A percentile compares a stretch with the other conserved stretches of the same genome.
Conservation (phyloP, 1,140 invertebrate genomes). For the Pseudomyrmex dendroicus region DNA sequence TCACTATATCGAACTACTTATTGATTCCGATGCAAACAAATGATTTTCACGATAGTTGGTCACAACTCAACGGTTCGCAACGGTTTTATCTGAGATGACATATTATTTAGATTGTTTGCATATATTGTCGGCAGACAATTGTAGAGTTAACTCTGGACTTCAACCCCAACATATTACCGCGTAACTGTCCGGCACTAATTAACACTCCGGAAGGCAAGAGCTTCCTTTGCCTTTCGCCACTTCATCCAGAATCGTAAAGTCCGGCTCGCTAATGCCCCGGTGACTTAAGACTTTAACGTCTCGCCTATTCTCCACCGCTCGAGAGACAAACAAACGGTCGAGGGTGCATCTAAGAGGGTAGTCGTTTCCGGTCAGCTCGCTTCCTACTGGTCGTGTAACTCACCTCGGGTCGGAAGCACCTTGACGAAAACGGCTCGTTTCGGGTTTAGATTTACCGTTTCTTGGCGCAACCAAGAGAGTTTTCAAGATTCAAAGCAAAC, state of each 20-base stretch:
- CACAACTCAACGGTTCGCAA: neutral
- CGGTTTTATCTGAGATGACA: neutral
- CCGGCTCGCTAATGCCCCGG: conserved; percentile 2
- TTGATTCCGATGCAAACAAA: no score
- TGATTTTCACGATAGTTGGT: no score
- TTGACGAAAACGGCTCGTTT: conserved; percentile 43
- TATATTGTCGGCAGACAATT: conserved; percentile 8
- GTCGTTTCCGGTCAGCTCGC: conserved; percentile 58
- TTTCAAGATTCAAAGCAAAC: neutral
- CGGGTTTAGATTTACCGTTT: conserved; percentile 59
- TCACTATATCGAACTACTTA: no score
- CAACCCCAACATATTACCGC: neutral
- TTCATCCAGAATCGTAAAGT: conserved; percentile 44
- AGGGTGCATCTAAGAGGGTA: conserved; percentile 61
- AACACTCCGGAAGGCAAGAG: conserved; percentile 29
- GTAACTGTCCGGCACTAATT: conserved; percentile 34
- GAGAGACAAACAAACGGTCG: conserved; percentile 40
- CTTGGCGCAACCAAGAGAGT: neutral
- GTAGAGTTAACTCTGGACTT: neutral
- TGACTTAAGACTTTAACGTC: conserved; percentile 49
- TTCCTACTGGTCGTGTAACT: conserved; percentile 47
- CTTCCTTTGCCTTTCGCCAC: conserved; percentile 34
- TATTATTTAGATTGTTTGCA: neutral
- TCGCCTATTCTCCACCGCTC: conserved; percentile 43
- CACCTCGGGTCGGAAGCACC: conserved; percentile 49